phyloP scores from a whole-genome alignment of 2,888 invertebrate genomes.

The Parelbella ahira region DNA sequence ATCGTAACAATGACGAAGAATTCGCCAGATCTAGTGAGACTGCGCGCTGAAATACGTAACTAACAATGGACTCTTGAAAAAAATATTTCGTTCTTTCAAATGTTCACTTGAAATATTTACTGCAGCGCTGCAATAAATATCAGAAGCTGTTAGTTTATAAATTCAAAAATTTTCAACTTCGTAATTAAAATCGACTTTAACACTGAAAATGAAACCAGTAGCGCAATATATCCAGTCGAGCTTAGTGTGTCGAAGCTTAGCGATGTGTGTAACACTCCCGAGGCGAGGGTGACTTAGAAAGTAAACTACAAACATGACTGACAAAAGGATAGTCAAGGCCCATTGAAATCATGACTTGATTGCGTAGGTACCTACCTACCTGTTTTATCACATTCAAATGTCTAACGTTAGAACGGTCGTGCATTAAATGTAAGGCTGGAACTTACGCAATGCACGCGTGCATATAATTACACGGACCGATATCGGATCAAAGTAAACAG shows the following conservation, averaged over 20 bases:
- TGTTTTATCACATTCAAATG: neutral
- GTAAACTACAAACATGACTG: constrained; percentile 8
- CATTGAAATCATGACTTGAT: constrained; percentile 15
- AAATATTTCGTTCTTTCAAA: constrained; percentile 12
- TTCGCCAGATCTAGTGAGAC: constrained; percentile 31
- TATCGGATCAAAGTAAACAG: no score
- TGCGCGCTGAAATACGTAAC: constrained; percentile 44
- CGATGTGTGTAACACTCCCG: constrained; percentile 1
- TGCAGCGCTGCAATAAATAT: no score
- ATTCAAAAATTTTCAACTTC: no score
- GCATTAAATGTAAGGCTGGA: constrained; percentile 4
- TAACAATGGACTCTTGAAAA: constrained; percentile 41
- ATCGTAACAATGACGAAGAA: constrained; percentile 28
- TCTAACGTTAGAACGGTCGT: constrained; percentile 5
- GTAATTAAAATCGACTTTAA: no score
- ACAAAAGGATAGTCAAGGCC: constrained; percentile 15
- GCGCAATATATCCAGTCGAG: no score
- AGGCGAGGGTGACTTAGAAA: constrained; percentile 18
- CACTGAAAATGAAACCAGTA: no score
- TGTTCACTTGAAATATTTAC: no score
- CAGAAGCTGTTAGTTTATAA: no score
- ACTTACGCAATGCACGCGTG: constrained; percentile 4
- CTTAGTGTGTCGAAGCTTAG: neutral
- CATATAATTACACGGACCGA: no score
- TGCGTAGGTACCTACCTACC: neutral